phyloP scores from a whole-genome alignment of 2,797 vertebrate genomes.

The Scolopax bukidnonensis region DNA sequence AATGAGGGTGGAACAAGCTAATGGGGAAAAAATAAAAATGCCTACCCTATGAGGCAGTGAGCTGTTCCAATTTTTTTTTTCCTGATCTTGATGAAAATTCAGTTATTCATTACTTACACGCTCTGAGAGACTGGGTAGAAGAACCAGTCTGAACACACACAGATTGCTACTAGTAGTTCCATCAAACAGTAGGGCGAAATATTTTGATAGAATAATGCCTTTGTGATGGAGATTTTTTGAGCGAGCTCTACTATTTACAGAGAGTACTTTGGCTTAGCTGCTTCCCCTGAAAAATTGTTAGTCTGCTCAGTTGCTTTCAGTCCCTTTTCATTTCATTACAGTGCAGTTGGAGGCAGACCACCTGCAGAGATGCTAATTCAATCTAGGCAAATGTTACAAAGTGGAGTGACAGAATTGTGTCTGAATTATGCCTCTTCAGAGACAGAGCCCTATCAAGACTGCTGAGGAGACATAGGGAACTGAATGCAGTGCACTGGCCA shows the following conservation, averaged over 20 bases:
- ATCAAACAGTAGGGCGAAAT: background rate
- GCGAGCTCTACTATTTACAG: background rate
- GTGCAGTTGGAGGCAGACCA: background rate
- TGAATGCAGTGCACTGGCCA: background rate
- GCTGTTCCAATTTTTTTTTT: background rate
- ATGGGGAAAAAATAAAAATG: background rate
- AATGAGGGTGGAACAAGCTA: background rate
- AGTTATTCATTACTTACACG: background rate
- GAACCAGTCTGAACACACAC: background rate
- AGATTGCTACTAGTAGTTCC: background rate
- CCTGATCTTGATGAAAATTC: background rate
- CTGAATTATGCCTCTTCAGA: background rate
- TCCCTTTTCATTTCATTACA: background rate
- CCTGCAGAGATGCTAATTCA: conserved; percentile 4
- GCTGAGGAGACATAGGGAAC: background rate
- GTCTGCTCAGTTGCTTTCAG: background rate
- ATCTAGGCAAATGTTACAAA: background rate
- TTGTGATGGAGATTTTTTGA: background rate
- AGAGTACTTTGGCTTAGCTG: background rate
- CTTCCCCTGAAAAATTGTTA: background rate
- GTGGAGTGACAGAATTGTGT: background rate
- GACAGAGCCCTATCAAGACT: background rate
- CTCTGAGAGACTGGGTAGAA: background rate
- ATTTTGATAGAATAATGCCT: background rate
- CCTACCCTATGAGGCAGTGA: background rate